Evolutionary conservation across 2,797 vertebrate species (phyloP).

Genomic region (Aldrovandia affinis): DNA sequence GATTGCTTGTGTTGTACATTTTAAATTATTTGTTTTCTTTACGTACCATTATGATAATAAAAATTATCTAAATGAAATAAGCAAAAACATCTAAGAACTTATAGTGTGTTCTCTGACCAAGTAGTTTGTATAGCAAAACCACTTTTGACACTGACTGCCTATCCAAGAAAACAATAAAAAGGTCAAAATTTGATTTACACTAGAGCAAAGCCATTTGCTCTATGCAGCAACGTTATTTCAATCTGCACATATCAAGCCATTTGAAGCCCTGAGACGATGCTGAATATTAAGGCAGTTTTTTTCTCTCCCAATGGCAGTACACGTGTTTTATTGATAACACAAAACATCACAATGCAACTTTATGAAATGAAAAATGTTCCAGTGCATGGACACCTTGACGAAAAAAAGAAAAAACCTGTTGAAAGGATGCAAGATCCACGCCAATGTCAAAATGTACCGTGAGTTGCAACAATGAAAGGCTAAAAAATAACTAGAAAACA

Average conservation of each 20-base stretch:
- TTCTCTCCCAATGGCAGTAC: neutral
- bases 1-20: neutral
- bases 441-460: neutral
- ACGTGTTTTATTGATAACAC: neutral
- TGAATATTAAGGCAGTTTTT: neutral
- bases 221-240: neutral
- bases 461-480: neutral
- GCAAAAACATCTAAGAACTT: neutral
- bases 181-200: neutral
- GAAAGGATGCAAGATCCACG: neutral
- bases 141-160: too few species aligned
- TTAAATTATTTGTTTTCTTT: neutral
- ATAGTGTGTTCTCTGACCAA: neutral
- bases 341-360: neutral
- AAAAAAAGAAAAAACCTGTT: neutral
- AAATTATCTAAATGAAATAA: too few species aligned
- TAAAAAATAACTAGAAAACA: constrained; percentile 8
- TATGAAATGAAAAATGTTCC: neutral
- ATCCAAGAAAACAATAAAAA: neutral
- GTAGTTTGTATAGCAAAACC: neutral
- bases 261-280: neutral
- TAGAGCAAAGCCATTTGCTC: neutral
- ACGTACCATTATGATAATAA: neutral
- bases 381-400: neutral
- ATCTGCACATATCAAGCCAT: neutral